Conservation (phyloP, 2,888 invertebrate genomes). For the Tiliacea citrago region DNA sequence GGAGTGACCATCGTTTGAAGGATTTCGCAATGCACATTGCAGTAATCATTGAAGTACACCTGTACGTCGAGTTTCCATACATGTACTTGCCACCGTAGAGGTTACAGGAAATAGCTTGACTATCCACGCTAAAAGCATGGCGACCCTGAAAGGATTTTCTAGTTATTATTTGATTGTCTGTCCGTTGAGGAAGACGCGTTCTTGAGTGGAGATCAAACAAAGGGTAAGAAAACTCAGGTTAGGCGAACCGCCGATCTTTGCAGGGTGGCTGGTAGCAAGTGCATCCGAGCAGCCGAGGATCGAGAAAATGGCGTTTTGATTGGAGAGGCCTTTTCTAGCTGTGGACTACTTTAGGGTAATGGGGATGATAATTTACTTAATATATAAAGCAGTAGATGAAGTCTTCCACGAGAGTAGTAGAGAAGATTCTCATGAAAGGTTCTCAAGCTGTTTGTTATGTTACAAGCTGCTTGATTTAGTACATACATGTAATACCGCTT, state of each 20-base stretch:
- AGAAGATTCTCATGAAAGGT: not conserved
- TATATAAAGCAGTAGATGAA: not conserved
- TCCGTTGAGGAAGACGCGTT: not conserved
- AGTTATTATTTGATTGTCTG: not conserved
- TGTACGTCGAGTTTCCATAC: constrained; percentile 54
- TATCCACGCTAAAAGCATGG: constrained; percentile 17
- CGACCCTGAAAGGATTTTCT: constrained; percentile 30
- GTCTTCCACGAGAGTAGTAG: not conserved
- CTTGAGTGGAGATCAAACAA: not conserved
- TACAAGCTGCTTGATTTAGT: not conserved
- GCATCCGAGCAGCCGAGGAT: not conserved
- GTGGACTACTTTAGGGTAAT: not conserved
- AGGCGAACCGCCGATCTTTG: not conserved
- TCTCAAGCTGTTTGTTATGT: not conserved
- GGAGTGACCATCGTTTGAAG: constrained; percentile 22
- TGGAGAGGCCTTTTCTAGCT: not conserved
- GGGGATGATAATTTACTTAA: not conserved
- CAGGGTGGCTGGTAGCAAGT: too few relatives aligned
- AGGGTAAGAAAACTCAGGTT: not conserved
- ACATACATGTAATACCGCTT: not conserved
- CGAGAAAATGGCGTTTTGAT: not conserved
- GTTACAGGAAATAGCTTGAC: constrained; percentile 14
- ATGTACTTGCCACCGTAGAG: constrained; percentile 47
- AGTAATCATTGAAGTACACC: constrained; percentile 38
- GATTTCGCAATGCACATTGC: constrained; percentile 35